Evolutionary conservation across 2,888 invertebrate species (phyloP), one percentile per base, ranked within the genome.

Genomic region (Sinopyrophorus schimmeli): DNA sequence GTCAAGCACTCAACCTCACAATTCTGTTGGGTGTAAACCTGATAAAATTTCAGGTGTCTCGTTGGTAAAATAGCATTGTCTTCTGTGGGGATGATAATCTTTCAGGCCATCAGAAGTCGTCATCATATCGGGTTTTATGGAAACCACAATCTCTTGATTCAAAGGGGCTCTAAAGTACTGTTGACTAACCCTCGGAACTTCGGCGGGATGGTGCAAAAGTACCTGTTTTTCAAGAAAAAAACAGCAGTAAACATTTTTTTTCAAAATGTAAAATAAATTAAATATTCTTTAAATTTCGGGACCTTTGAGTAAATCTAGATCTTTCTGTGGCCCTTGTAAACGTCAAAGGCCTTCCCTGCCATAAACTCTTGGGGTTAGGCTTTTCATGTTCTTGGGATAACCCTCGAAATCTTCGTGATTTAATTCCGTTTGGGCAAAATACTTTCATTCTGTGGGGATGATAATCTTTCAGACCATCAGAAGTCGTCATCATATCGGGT

Each of bases 401-500:
- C n/a, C n/a, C n/a, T n/a, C n/a, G n/a, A n/a, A n/a, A n/a, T n/a
- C n/a, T n/a, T n/a, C n/a, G n/a, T n/a, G n/a, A n/a, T n/a, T n/a
- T n/a, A n/a, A n/a, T n/a, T n/a, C n/a, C n/a, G n/a, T n/a, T n/a
- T n/a, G n/a, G n/a, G n/a, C n/a, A n/a, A n/a, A n/a, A n/a, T n/a
- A n/a, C n/a, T n/a, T n/a, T n/a, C n/a, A n/a, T 79, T 40, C 84
- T 79, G 23, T 76, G 73, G 1, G 87, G 82, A 42, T 80, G 77
- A 54, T 87, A 87, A 40, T 79, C 77, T 58, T 74, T 76, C 3
- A 87, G 71, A 11, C 83, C 84, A 38, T 79, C 78, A 0, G 84
- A 84, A 1, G 87, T 87, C 1, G 84, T 85, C 76, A 87, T 86
- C 78, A 87, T 86, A 67, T 86, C 85, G 0, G 87, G 87, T 66